These are phyloP conservation scores for Atta cephalotes DNA, from an alignment of 1,140 invertebrate species.

Conservation along the genomic window DNA sequence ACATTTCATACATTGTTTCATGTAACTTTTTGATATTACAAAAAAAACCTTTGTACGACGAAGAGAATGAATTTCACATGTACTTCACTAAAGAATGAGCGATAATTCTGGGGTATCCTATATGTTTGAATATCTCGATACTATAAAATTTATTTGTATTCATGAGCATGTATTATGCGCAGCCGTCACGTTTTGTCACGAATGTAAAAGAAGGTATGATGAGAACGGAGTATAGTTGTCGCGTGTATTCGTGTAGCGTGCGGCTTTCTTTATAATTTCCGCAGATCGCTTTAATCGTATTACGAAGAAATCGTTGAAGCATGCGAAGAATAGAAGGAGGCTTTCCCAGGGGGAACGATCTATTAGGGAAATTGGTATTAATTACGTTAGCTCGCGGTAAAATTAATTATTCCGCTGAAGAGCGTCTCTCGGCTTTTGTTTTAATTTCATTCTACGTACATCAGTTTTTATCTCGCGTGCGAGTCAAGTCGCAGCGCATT, in stretches of 20 bases:
- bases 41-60: neutral
- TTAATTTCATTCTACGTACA: constrained; percentile 43
- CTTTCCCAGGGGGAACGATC: constrained; percentile 17
- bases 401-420: constrained; percentile 40
- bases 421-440: constrained; percentile 22
- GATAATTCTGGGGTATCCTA: neutral
- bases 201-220: constrained; percentile 14
- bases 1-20: neutral
- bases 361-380: constrained; percentile 58
- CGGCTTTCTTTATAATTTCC: constrained; percentile 54
- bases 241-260: constrained; percentile 43
- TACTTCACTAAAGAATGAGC: neutral
- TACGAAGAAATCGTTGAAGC: constrained; percentile 49
- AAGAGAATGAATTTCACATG: neutral
- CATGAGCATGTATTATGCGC: constrained; percentile 34
- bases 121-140: neutral
- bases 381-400: constrained; percentile 30
- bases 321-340: constrained; percentile 42
- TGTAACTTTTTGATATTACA: neutral
- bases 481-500: constrained; percentile 28
- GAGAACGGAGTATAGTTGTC: constrained; percentile 11
- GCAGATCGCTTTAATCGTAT: constrained; percentile 38
- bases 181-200: constrained; percentile 40
- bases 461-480: constrained; percentile 52
- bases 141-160: constrained; percentile 26